Conservation (phyloP, 2,797 vertebrate genomes). For the Nyctibius grandis region DNA sequence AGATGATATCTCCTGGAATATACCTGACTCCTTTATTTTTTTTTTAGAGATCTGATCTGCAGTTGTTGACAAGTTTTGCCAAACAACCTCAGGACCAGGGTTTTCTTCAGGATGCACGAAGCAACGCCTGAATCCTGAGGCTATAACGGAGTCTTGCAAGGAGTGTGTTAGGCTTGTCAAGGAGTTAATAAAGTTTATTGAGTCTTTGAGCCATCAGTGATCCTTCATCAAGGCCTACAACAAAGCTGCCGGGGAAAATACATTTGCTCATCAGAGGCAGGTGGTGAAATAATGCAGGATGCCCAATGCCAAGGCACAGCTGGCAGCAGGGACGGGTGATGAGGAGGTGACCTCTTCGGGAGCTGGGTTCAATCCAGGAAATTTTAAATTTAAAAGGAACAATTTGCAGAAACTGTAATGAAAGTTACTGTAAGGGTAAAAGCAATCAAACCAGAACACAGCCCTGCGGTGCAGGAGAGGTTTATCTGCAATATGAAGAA, state of each 20-base stretch:
- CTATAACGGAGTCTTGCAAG: background rate
- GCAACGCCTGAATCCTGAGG: background rate
- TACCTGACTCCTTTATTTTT: background rate
- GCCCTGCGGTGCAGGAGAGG: background rate
- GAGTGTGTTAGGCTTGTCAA: background rate
- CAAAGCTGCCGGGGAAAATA: background rate
- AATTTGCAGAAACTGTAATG: background rate
- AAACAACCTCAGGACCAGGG: background rate
- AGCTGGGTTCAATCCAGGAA: background rate
- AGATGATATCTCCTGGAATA: background rate
- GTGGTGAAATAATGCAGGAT: background rate
- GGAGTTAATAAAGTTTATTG: conserved; percentile 39
- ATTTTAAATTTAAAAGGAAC: background rate
- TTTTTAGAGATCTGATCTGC: background rate
- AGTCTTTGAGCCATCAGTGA: background rate
- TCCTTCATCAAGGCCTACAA: background rate
- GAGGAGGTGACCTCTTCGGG: background rate
- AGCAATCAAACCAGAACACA: background rate
- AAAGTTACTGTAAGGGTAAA: background rate
- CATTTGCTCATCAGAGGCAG: background rate
- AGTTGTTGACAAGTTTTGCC: background rate
- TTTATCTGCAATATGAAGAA: background rate
- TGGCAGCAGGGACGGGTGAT: background rate
- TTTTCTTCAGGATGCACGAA: background rate
- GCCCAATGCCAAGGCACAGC: background rate